Conservation (phyloP, 2,797 vertebrate species). For the Acipenser oxyrinchus region DNA sequence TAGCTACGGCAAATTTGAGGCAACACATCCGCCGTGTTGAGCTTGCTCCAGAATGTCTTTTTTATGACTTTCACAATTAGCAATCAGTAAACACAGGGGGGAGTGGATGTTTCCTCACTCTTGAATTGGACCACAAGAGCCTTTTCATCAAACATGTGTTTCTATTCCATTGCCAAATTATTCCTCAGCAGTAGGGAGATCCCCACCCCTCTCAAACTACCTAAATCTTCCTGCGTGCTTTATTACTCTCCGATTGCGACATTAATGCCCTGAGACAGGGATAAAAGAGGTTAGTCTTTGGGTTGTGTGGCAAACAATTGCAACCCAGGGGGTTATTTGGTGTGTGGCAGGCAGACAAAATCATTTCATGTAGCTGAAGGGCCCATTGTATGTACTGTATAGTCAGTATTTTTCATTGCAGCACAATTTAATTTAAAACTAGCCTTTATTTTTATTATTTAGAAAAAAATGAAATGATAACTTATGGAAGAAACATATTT, state of each 20-base stretch:
- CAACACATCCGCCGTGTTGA: conserved; percentile 30
- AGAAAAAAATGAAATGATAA: too few relatives aligned
- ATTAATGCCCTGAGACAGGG: conserved; percentile 45
- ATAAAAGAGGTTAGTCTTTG: conserved; percentile 40
- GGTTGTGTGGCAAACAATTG: conserved; percentile 35
- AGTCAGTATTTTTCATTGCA: too few relatives aligned
- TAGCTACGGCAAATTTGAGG: conserved; percentile 44
- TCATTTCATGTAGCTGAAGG: too few relatives aligned
- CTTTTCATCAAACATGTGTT: conserved; percentile 66
- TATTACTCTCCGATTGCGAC: conserved; percentile 62
- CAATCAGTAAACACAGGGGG: conserved; percentile 70
- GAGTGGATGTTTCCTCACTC: conserved; percentile 62
- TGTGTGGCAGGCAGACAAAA: conserved; percentile 21
- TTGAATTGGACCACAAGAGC: conserved; percentile 52
- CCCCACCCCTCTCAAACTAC: conserved; percentile 55
- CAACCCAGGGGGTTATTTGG: not conserved
- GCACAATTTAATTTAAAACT: too few relatives aligned
- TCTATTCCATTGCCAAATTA: conserved; percentile 55
- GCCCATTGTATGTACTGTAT: too few relatives aligned
- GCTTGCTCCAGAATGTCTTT: conserved; percentile 53
- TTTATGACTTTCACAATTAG: conserved; percentile 81
- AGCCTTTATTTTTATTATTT: too few relatives aligned
- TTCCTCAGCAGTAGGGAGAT: conserved; percentile 52
- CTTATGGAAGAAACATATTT: too few relatives aligned
- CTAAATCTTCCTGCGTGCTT: conserved; percentile 65